Conservation (phyloP, 2,888 invertebrate species). For the Tuberolachnus salignus region DNA sequence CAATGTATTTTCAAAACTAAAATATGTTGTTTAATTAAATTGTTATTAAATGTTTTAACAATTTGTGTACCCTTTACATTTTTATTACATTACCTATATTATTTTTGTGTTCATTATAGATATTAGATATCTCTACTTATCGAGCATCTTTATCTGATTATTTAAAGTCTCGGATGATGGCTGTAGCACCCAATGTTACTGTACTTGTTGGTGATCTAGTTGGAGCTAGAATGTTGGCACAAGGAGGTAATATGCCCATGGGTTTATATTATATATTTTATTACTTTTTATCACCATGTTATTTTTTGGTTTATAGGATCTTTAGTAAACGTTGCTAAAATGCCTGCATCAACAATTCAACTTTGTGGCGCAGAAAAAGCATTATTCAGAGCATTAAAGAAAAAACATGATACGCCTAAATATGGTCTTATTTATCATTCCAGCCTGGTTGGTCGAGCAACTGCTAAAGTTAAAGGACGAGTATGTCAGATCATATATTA, state of each 20-base stretch:
- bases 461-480: constrained; percentile 86
- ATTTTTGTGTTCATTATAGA: constrained; percentile 63
- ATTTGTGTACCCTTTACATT: background rate
- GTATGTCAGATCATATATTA: constrained; percentile 59
- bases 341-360: constrained; percentile 97
- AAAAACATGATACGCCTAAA: constrained; percentile 97
- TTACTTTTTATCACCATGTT: background rate
- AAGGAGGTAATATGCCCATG: constrained; percentile 77
- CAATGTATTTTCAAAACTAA: too few species aligned
- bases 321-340: constrained; percentile 93
- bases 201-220: constrained; percentile 95
- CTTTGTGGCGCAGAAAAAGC: constrained; percentile 99
- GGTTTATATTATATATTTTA: background rate
- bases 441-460: constrained; percentile 87
- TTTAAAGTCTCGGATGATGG: constrained; percentile 95
- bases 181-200: constrained; percentile 96
- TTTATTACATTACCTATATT: too few species aligned
- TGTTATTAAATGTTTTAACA: background rate
- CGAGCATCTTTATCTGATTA: constrained; percentile 91
- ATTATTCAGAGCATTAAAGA: constrained; percentile 93
- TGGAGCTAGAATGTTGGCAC: constrained; percentile 94
- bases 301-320: constrained; percentile 67
- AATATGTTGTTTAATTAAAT: background rate
- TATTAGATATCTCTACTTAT: constrained; percentile 89
- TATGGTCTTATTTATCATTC: constrained; percentile 99